Conservation (phyloP, 2,113 vertebrate genomes). For the Chloropsis hardwickii region DNA sequence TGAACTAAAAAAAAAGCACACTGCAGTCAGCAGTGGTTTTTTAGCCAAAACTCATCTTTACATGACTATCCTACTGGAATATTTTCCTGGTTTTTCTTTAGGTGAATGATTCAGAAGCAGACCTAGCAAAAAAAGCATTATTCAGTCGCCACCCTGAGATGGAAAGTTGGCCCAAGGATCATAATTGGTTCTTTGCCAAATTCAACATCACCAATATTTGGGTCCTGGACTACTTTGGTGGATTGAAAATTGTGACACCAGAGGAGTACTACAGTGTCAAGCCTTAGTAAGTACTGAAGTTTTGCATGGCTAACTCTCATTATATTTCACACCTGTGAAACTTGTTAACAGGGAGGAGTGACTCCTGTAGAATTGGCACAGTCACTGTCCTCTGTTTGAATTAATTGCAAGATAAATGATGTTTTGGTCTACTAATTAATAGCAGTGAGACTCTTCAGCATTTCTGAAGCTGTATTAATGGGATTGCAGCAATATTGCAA, state of each 20-base stretch:
- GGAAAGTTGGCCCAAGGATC: slow-evolving; percentile 86
- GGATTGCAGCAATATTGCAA: not conserved
- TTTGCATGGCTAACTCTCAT: not conserved
- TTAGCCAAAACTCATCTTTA: not conserved
- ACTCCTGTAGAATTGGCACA: not conserved
- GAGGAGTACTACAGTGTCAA: slow-evolving; percentile 86
- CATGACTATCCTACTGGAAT: not conserved
- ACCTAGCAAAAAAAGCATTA: slow-evolving; percentile 78
- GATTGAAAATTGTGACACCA: slow-evolving; percentile 86
- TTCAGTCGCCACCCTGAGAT: slow-evolving; percentile 93
- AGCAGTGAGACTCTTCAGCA: not conserved
- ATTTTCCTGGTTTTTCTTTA: slow-evolving; percentile 34
- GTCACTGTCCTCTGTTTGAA: not conserved
- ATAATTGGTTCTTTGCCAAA: slow-evolving; percentile 94
- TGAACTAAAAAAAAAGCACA: not conserved
- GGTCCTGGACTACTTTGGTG: slow-evolving; percentile 95
- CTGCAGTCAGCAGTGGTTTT: not conserved
- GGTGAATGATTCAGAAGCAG: slow-evolving; percentile 83
- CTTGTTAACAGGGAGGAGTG: not conserved
- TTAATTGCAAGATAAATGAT: not conserved
- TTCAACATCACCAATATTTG: slow-evolving; percentile 92
- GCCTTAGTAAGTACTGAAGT: slow-evolving; percentile 65
- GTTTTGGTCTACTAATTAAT: not conserved
- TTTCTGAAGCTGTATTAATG: not conserved
- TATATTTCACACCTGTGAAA: not conserved